Evolutionary conservation across 2,888 invertebrate genomes (phyloP), one percentile per base, ranked within the genome.

Genomic region (Eustalomyia histrio): DNA sequence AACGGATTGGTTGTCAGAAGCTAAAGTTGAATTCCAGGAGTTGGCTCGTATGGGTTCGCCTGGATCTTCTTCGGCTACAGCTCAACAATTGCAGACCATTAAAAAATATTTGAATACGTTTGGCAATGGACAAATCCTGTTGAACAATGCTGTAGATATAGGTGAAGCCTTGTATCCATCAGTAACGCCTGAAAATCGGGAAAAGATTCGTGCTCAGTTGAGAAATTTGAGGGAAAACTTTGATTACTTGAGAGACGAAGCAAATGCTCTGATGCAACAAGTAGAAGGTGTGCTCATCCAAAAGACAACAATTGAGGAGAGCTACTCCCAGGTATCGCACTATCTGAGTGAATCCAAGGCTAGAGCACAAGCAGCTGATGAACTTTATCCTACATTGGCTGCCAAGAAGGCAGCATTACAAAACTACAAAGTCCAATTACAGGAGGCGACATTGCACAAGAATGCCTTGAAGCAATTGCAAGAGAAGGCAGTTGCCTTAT

Each of bases 301-400:
- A 86, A 93, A 97, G 90, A 96, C 97, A 4, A 97, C 97, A 1
- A 97, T 98, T 89, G 97, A 98, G 88, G 97, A 98, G 85, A 97
- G 96, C 82, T 95, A 96, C 84, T 94, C 94, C 60, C 97, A 97
- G 92, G 94, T 97, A 8, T 94, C 95, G 84, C 94, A 95, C 87
- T 98, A 98, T 96, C 93, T 98, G 33, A 92, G 93, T 72, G 97
- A 97, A 85, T 93, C 94, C 0, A 95, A 95, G 88, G 92, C 93
- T 63, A 95, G 95, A 87, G 92, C 97, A 43, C 93, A 94, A 1
- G 93, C 94, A 50, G 94, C 94, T 65, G 92, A 94, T 68, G 94
- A 95, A 83, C 90, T 96, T 4, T 94, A 96, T 86, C 93, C 97
- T 1, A 95, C 95, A 0, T 91, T 98, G 63, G 94, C 95, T 1